Base-by-base conservation (phyloP, 2,113 vertebrate species). In the Sarotherodon lohbergeri region DNA sequence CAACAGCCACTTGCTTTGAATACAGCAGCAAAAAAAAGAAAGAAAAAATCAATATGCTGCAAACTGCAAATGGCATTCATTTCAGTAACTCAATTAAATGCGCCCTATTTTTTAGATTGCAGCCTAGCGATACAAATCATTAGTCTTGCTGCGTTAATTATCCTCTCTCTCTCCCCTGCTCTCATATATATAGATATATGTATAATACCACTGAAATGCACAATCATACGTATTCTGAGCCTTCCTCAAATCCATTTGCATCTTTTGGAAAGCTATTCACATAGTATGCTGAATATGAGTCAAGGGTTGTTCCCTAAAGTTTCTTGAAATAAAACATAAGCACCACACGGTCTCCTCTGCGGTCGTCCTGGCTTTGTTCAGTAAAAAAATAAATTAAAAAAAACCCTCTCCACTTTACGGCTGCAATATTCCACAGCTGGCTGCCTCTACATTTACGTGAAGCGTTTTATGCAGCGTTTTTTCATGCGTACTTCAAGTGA, bases 391-490 rank as follows among this genome's bases (percentile, higher is more conserved):
- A 48, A 48, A 76, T 7, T 9, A 29, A 19, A 9, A 88, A 88
- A 89, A 48, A 24, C 50, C 10, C 85, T 86, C 82, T 84, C 50
- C 22, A 54, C 89, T 86, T 91, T 91, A 91, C 41, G 43, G 88
- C 73, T 79, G 83, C 86, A 80, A 91, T 90, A 88, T 91, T 91
- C 87, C 88, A 89, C 91, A 90, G 86, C 61, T 84, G 84, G 80
- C 90, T 93, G 88, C 88, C 48, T 86, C 80, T 78, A 81, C 85
- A 90, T 93, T 91, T 89, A 91, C 85, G 84, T 73, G 86, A 86
- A 86, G 68, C 52, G n/a, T 87, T 90, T 94, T 90, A 90, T 90
- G 78, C 82, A 81, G 88, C 68, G 66, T 89, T 91, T 91, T 94
- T 94, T 91, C 88, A 91, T 92, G 61, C 83, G 16, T 79, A 91